Evolutionary conservation across 2,797 vertebrate species (phyloP), one percentile per base, ranked within the genome.

Genomic region (Oophaga sylvatica): DNA sequence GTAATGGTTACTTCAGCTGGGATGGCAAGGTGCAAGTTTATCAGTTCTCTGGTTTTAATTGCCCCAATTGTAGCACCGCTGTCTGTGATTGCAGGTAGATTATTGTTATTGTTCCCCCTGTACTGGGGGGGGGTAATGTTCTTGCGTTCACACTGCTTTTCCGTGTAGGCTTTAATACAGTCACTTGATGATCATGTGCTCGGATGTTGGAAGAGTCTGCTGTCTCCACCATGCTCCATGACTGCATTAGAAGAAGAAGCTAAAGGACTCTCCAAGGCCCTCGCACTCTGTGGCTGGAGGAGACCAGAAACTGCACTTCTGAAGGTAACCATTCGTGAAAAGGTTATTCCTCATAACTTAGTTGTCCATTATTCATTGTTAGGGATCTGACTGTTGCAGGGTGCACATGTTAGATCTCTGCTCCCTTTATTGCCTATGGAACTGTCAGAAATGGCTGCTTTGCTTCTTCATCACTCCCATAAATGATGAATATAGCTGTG

Each of bases 161-260:
- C 20, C 68, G 19, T 60, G 59, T 91, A 98, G 98, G 92, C 76
- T 85, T 92, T 99, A 81, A 90, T 96, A 1, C 93, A 95, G 70
- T 92, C 93, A 7, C 94, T 99, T 93, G 96, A 97, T 90, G 93
- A 35, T 0, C 70, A 91, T 0, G 89, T 96, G 56, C 90, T 99
- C 84, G 95, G 96, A 60, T 97, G 97, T 90, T 99, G 97, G 97
- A 93, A 91, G 87, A 94, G 93, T 1, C 89, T 95, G 56, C 92
- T 99, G 56, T 90, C 96, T 0, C 96, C 97, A 0, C 65, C 91
- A 12, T 90, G 92, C 41, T 88, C 91, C 13, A n/a, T 45, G 83
- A 91, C 95, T 0, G 53, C 90, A 57, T 91, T 96, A 78, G 88
- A 91, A 0, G 86, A 83, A 75, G 95, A 96, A 89, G 92, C 94